These are phyloP conservation scores for Periophthalmus magnuspinnatus DNA, from an alignment of 2,797 vertebrate genomes.

Conservation along the genomic window DNA sequence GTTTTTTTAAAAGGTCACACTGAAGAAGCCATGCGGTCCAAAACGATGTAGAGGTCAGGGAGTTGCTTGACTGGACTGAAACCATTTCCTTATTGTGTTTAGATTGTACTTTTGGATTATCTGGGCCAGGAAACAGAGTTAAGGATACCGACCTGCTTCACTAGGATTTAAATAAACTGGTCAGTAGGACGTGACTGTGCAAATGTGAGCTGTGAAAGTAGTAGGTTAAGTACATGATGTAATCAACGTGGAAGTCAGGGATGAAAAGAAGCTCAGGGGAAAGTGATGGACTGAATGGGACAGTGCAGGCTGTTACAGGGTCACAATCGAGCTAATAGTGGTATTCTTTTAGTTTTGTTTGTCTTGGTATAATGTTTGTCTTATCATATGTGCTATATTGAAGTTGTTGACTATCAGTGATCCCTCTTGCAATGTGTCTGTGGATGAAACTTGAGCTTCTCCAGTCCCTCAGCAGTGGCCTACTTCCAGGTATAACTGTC, in stretches of 20 bases:
- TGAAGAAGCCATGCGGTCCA: slow-evolving; percentile 1
- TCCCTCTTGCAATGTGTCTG: not conserved
- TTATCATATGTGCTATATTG: not conserved
- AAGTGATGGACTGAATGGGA: not conserved
- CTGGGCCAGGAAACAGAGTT: not conserved
- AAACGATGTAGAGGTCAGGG: slow-evolving; percentile 37
- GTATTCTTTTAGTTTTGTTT: not conserved
- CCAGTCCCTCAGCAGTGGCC: not conserved
- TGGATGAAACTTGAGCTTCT: slow-evolving; percentile 12
- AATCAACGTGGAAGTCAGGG: not conserved
- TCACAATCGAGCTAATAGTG: no score
- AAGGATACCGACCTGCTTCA: not conserved
- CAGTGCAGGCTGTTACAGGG: not conserved
- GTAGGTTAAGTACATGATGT: slow-evolving; percentile 11
- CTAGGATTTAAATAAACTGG: not conserved
- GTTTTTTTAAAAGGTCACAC: not conserved
- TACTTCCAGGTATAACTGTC: not conserved
- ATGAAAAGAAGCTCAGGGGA: not conserved
- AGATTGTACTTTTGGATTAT: not conserved
- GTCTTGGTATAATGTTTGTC: not conserved
- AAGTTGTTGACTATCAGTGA: not conserved
- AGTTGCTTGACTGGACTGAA: slow-evolving; percentile 6
- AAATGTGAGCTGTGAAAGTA: slow-evolving; percentile 20
- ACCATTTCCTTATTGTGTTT: slow-evolving; percentile 2
- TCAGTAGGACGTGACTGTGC: slow-evolving; percentile 43